Conservation (phyloP, 2,888 invertebrate genomes). For the Callimorpha dominula region DNA sequence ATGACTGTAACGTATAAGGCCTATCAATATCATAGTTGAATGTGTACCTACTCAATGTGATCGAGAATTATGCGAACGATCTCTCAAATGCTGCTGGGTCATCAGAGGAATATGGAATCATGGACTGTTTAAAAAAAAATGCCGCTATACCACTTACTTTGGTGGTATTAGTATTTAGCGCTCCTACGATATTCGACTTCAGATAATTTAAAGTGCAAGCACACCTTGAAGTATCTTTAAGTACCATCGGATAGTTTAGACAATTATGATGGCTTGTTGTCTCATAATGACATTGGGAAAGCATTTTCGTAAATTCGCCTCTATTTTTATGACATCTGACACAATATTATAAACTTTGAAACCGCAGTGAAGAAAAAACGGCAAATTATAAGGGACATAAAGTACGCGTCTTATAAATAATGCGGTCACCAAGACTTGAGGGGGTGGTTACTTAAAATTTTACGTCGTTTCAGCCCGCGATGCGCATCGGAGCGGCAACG, state of each 20-base stretch:
- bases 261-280: neutral
- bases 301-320: neutral
- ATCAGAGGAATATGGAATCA: no score
- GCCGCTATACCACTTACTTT: no score
- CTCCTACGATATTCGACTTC: neutral
- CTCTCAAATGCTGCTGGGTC: no score
- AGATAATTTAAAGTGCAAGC: neutral
- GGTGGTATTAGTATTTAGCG: neutral
- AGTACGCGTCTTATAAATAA: constrained; percentile 66
- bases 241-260: neutral
- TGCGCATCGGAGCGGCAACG: constrained; percentile 34
- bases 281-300: neutral
- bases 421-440: constrained; percentile 59
- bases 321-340: constrained; percentile 28
- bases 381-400: constrained; percentile 63
- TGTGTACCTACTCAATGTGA: no score
- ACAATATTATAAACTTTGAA: constrained; percentile 34
- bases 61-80: no score
- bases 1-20: no score
- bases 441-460: constrained; percentile 52
- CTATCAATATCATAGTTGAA: no score
- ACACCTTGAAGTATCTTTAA: neutral
- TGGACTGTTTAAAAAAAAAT: no score
- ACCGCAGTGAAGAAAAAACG: constrained; percentile 49
- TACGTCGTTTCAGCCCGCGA: constrained; percentile 50